These are phyloP conservation scores for Colistium nudipinnis DNA, from an alignment of 2,113 vertebrate species.

Conservation along the genomic window DNA sequence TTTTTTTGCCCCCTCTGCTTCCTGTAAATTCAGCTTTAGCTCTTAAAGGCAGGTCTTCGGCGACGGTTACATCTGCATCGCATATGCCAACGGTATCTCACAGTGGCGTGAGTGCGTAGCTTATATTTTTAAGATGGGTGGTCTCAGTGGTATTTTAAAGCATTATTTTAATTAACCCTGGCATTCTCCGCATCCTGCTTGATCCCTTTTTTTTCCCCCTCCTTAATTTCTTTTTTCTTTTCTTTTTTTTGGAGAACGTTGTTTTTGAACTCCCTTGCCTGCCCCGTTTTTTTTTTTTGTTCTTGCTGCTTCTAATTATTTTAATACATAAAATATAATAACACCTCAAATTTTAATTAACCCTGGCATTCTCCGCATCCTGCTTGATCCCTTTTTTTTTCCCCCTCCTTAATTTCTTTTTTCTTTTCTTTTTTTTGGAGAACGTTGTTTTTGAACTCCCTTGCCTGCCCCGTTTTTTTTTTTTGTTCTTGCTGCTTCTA, in stretches of 20 bases:
- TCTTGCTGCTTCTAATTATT: slow-evolving; percentile 41
- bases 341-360: slow-evolving; percentile 63
- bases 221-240: slow-evolving; percentile 26
- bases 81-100: slow-evolving; percentile 67
- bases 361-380: slow-evolving; percentile 61
- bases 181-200: slow-evolving; percentile 59
- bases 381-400: slow-evolving; percentile 41
- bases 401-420: slow-evolving; percentile 19
- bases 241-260: slow-evolving; percentile 36
- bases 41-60: slow-evolving; percentile 30
- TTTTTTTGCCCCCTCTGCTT: slow-evolving; percentile 32
- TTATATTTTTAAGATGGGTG: slow-evolving; percentile 69
- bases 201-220: slow-evolving; percentile 38
- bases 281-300: no score
- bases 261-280: slow-evolving; percentile 34
- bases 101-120: slow-evolving; percentile 65
- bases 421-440: slow-evolving; percentile 25
- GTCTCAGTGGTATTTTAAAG: slow-evolving; percentile 65
- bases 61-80: slow-evolving; percentile 69
- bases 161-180: slow-evolving; percentile 73
- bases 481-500: slow-evolving; percentile 37
- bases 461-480: no score
- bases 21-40: slow-evolving; percentile 31
- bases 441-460: slow-evolving; percentile 44
- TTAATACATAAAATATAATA: slow-evolving; percentile 33